These are phyloP conservation scores for Limnephilus marmoratus DNA, from an alignment of 2,888 invertebrate genomes.

Conservation along the genomic window DNA sequence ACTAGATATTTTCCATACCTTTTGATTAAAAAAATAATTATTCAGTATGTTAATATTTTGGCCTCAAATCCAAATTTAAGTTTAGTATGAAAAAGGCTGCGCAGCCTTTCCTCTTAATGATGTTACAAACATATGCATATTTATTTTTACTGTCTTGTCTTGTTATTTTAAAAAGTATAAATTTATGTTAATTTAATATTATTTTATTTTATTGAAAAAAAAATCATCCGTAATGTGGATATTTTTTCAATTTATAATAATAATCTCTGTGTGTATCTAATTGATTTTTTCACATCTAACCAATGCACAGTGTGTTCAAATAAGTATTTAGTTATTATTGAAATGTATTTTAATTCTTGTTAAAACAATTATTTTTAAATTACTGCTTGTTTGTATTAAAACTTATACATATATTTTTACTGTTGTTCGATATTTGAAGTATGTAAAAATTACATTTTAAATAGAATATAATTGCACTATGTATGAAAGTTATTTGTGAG, in stretches of 20 bases:
- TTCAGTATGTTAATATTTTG: too few species aligned
- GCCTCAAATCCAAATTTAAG: too few species aligned
- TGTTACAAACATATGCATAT: background rate
- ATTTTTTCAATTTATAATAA: constrained; percentile 10
- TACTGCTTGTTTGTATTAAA: background rate
- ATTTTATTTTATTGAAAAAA: background rate
- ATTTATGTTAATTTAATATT: background rate
- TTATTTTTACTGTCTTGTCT: background rate
- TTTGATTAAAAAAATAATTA: too few species aligned
- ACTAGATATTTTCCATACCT: too few species aligned
- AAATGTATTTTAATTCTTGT: background rate
- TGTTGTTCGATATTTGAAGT: background rate
- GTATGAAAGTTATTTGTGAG: background rate
- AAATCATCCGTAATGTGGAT: background rate
- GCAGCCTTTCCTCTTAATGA: too few species aligned
- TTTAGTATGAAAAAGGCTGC: too few species aligned
- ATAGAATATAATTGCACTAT: background rate
- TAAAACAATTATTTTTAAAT: background rate
- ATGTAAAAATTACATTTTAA: background rate
- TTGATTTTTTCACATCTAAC: background rate
- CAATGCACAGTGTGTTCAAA: background rate
- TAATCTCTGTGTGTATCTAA: background rate
- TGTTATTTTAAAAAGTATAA: background rate
- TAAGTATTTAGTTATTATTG: background rate
- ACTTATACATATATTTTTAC: background rate